Percentiles rank a stretch among this genome's conserved stretches.
Evolutionary conservation across 2,113 vertebrate genomes (phyloP).

Genomic region (Vicugna pacos): DNA sequence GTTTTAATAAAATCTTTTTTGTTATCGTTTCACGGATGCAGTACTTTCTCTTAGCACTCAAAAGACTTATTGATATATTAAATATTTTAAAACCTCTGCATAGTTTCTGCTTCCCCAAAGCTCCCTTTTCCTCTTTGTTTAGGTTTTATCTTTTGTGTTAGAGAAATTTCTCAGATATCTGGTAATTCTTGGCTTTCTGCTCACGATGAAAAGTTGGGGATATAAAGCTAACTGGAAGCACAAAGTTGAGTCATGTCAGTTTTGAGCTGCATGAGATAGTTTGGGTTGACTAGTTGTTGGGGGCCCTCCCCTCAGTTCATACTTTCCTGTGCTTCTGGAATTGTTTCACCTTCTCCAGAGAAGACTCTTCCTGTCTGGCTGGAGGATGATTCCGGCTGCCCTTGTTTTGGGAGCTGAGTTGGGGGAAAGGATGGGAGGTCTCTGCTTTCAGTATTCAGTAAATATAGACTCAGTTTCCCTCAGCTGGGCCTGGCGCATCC

Average conservation of each 20-base stretch:
- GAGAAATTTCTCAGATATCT: neutral
- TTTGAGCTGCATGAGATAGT: neutral
- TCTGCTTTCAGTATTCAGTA: neutral
- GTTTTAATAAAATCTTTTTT: neutral
- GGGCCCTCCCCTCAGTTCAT: neutral
- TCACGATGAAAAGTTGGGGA: neutral
- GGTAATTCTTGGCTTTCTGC: slow-evolving; percentile 5
- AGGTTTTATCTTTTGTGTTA: neutral
- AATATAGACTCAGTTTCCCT: neutral
- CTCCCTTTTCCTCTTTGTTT: neutral
- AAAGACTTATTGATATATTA: slow-evolving; percentile 6
- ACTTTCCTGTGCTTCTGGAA: neutral
- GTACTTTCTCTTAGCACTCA: neutral
- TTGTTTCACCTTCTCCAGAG: neutral
- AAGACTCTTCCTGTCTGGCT: neutral
- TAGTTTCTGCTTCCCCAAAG: neutral
- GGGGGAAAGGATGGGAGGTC: neutral
- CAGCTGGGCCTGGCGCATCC: neutral
- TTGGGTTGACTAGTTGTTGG: neutral
- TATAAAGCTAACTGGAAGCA: neutral
- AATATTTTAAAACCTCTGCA: neutral
- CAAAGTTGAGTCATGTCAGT: neutral
- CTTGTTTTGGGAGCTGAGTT: neutral
- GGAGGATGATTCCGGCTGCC: neutral
- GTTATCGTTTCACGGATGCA: neutral